Conservation (phyloP, 2,888 invertebrate species). For the Hirtodrosophila alboralis region DNA sequence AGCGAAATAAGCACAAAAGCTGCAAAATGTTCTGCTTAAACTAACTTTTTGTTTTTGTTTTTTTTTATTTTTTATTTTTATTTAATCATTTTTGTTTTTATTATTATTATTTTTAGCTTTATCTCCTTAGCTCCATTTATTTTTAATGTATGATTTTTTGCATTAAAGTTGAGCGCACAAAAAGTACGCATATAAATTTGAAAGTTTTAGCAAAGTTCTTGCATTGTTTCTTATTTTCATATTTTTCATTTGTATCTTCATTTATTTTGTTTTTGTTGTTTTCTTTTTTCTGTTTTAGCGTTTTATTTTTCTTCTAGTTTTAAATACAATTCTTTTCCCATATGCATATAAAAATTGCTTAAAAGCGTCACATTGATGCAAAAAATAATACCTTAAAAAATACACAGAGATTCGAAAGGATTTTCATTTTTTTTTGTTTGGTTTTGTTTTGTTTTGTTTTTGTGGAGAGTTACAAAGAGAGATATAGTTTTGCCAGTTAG, state of each 20-base stretch:
- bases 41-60: constrained; percentile 61
- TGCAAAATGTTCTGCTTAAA: constrained; percentile 80
- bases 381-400: constrained; percentile 79
- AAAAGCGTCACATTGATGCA: constrained; percentile 78
- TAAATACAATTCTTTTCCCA: constrained; percentile 65
- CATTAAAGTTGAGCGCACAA: constrained; percentile 70
- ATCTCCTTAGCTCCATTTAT: constrained; percentile 53
- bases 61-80: constrained; percentile 49
- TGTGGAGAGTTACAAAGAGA: constrained; percentile 65
- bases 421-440: constrained; percentile 52
- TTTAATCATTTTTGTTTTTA: constrained; percentile 29
- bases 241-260: constrained; percentile 12
- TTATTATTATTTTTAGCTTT: constrained; percentile 36
- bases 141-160: constrained; percentile 74
- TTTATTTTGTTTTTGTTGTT: constrained; percentile 34
- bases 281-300: constrained; percentile 28
- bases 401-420: constrained; percentile 65
- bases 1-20: constrained; percentile 80
- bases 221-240: constrained; percentile 40
- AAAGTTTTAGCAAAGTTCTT: constrained; percentile 66
- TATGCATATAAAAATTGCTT: constrained; percentile 73
- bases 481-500: constrained; percentile 53
- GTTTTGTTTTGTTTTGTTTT: constrained; percentile 51
- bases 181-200: constrained; percentile 73
- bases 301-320: constrained; percentile 61